Base-by-base conservation (phyloP, 92 coral and sea anemone genomes). In the Virgularia gustaviana region DNA sequence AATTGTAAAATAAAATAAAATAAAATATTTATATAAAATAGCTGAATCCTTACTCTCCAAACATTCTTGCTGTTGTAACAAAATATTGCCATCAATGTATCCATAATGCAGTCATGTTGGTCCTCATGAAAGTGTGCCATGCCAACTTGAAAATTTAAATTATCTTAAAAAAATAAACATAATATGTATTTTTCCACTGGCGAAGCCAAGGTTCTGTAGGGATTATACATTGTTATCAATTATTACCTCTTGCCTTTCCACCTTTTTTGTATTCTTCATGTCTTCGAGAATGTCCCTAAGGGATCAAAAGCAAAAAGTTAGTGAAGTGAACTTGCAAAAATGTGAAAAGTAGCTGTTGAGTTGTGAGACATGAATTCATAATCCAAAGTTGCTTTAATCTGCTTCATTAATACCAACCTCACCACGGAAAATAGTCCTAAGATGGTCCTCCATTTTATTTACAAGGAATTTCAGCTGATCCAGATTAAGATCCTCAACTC, bases 211-310 rank as follows among this genome's bases (percentile, higher is more conserved):
- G 1, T 23, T 16, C n/a, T 34, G 19, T 12, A 4, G 8, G 12
- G 22, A 2, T 37, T n/a, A 6, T 35, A 0, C 18, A 1, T 52
- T n/a, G n/a, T n/a, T n/a, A n/a, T n/a, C n/a, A n/a, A n/a, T n/a
- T n/a, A n/a, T n/a, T n/a, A 91, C 97, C 97, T 84, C 80, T 82
- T 31, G 71, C 61, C 45, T 79, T 79, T 24, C 97, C 97, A 13
- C 97, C 96, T 60, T 65, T 82, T 67, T 91, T 91, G 81, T 83
- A 91, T 57, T 91, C 97, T 58, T 88, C 97, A 61, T 91, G 97
- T 53, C 97, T 85, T 37, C 90, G 85, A 57, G 86, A 81, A 31
- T 83, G 79, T 20, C 35, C 83, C 97, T 91, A 63, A 27, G 60
- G n/a, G 5, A 59, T 8, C 36, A 24, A 49, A 52, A 29, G 30